phyloP scores from a whole-genome alignment of 2,888 invertebrate genomes.

The Nomada lathburiana region DNA sequence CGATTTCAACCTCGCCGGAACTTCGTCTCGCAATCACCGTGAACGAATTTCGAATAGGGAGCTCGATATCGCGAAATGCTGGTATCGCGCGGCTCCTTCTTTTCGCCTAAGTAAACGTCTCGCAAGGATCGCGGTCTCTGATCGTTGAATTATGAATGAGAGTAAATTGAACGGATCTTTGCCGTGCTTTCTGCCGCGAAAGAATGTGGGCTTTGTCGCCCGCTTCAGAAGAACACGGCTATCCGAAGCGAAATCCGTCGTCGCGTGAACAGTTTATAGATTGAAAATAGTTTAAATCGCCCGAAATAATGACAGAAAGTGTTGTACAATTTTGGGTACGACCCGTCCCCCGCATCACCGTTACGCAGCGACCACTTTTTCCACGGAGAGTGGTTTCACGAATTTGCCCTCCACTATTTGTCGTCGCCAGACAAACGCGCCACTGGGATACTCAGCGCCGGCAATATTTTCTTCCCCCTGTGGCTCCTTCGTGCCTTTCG shows the following conservation, averaged over 20 bases:
- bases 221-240: slow-evolving; percentile 18
- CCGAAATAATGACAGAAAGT: too few relatives aligned
- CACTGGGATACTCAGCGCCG: slow-evolving; percentile 27
- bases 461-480: slow-evolving; percentile 49
- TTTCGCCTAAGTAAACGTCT: slow-evolving; percentile 41
- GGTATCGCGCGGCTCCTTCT: slow-evolving; percentile 4
- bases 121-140: slow-evolving; percentile 26
- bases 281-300: too few relatives aligned
- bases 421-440: slow-evolving; percentile 31
- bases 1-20: slow-evolving; percentile 4
- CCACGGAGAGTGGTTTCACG: background rate
- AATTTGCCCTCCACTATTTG: slow-evolving; percentile 29
- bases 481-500: slow-evolving; percentile 21
- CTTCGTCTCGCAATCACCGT: slow-evolving; percentile 18
- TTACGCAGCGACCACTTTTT: too few relatives aligned
- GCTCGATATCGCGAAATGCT: slow-evolving; percentile 11
- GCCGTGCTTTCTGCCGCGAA: slow-evolving; percentile 26
- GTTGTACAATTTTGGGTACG: background rate
- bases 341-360: slow-evolving; percentile 1
- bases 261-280: background rate
- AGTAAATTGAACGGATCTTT: slow-evolving; percentile 40
- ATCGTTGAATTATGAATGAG: slow-evolving; percentile 46
- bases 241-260: background rate
- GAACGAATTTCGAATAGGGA: slow-evolving; percentile 23
- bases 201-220: slow-evolving; percentile 12